Conservation (phyloP, 2,888 invertebrate species). For the Schrankia costaestrigalis region DNA sequence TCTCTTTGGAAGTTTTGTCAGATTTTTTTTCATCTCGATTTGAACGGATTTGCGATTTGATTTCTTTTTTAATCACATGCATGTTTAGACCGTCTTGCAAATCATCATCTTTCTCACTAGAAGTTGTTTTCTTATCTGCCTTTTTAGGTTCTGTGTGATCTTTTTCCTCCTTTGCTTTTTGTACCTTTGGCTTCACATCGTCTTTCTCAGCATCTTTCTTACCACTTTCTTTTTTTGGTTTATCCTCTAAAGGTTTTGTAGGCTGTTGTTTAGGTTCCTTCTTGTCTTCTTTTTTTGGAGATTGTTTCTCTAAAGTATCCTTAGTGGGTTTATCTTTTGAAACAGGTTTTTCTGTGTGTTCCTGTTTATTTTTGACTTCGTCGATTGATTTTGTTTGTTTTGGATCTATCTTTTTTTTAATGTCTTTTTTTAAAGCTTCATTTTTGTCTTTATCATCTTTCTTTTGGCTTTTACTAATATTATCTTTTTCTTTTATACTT, state of each 20-base stretch:
- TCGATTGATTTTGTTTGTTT: not conserved
- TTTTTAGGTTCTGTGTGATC: constrained; percentile 14
- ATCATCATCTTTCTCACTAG: constrained; percentile 27
- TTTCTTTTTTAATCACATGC: constrained; percentile 25
- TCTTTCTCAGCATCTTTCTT: constrained; percentile 21
- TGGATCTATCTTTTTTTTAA: constrained; percentile 1
- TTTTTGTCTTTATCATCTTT: constrained; percentile 8
- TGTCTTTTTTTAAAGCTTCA: constrained; percentile 2
- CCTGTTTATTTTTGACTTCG: constrained; percentile 5
- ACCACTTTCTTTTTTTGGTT: constrained; percentile 22
- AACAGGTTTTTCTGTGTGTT: constrained; percentile 14
- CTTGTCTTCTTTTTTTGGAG: constrained; percentile 25
- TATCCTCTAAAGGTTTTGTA: constrained; percentile 20
- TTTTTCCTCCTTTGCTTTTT: constrained; percentile 21
- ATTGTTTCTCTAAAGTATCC: constrained; percentile 8
- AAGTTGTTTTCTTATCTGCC: constrained; percentile 17
- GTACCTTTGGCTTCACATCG: constrained; percentile 18
- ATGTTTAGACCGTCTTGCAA: constrained; percentile 26
- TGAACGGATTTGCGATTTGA: constrained; percentile 24
- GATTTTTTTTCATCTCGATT: constrained; percentile 20
- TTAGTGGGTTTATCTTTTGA: constrained; percentile 19
- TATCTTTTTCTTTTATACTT: not conserved
- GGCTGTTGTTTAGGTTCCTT: constrained; percentile 22
- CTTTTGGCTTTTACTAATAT: constrained; percentile 1
- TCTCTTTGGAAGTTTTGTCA: constrained; percentile 31